Conservation (phyloP, 2,888 invertebrate genomes). For the Hirtodrosophila duncani region DNA sequence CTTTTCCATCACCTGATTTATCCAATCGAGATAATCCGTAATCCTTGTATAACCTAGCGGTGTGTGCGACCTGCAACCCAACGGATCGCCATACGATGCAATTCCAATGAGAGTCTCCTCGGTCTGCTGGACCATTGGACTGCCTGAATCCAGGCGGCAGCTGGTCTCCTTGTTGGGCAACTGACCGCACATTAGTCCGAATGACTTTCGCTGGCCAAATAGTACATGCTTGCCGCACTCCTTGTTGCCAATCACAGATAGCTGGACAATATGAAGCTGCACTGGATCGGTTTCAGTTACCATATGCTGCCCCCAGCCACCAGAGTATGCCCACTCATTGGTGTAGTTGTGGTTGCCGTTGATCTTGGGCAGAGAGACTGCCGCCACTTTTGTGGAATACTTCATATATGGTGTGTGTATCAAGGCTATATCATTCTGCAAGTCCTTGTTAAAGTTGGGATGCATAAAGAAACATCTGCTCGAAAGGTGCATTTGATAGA, state of each 20-base stretch:
- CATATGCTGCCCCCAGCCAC: slow-evolving; percentile 27
- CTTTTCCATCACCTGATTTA: not conserved
- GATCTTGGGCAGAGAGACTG: slow-evolving; percentile 1
- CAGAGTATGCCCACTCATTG: not conserved
- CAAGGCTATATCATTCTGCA: slow-evolving; percentile 23
- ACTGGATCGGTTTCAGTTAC: not conserved
- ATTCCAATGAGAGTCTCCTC: slow-evolving; percentile 12
- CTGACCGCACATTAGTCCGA: slow-evolving; percentile 10
- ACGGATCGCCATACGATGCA: slow-evolving; percentile 27
- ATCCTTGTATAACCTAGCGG: slow-evolving; percentile 22
- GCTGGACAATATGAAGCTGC: slow-evolving; percentile 9
- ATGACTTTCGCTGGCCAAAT: slow-evolving; percentile 6
- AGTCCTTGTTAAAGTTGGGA: slow-evolving; percentile 1
- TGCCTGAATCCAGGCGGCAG: slow-evolving; percentile 35
- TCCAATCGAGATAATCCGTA: slow-evolving; percentile 10
- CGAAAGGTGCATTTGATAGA: not conserved
- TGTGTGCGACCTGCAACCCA: slow-evolving; percentile 4
- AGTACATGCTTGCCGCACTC: slow-evolving; percentile 3
- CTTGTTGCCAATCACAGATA: not conserved
- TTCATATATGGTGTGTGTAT: slow-evolving; percentile 17
- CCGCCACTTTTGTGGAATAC: slow-evolving; percentile 1
- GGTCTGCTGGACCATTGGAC: slow-evolving; percentile 17
- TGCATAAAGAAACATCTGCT: slow-evolving; percentile 6
- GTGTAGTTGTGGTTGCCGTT: not conserved
- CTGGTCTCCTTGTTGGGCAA: slow-evolving; percentile 21